phyloP scores from a whole-genome alignment of 2,888 invertebrate species.

The Ectemnius lituratus region DNA sequence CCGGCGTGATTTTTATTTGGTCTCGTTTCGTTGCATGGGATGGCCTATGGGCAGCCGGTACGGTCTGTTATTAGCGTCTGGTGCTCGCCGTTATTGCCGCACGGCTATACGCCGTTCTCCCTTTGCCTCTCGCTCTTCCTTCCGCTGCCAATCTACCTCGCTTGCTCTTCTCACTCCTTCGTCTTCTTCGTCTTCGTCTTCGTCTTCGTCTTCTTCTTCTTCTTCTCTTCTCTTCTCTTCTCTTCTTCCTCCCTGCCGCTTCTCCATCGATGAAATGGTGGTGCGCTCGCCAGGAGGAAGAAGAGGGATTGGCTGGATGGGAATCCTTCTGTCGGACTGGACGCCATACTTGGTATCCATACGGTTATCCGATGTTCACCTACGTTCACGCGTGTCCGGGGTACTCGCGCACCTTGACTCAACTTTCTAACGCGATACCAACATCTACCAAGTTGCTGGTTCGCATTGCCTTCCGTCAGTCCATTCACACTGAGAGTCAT shows the following conservation, averaged over 20 bases:
- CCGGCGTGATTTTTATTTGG: constrained; percentile 75
- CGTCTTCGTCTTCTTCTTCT: constrained; percentile 25
- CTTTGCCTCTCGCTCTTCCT: constrained; percentile 44
- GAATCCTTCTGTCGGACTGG: constrained; percentile 63
- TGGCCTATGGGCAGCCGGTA: constrained; percentile 77
- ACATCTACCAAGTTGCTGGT: too few species aligned
- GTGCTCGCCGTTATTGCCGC: constrained; percentile 77
- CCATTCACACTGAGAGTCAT: constrained; percentile 2
- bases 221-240: constrained; percentile 32
- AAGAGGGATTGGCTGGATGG: constrained; percentile 70
- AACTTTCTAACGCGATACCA: background rate
- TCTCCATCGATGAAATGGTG: constrained; percentile 62
- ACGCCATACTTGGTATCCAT: constrained; percentile 65
- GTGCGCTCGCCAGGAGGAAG: constrained; percentile 57
- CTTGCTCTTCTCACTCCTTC: constrained; percentile 18
- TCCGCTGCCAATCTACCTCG: constrained; percentile 13
- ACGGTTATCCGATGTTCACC: constrained; percentile 26
- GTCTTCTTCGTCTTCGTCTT: constrained; percentile 33
- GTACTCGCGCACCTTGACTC: background rate
- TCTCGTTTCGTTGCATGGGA: constrained; percentile 75
- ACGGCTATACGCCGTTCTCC: constrained; percentile 69
- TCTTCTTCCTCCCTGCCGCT: constrained; percentile 32
- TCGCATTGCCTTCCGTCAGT: too few species aligned
- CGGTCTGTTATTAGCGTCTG: constrained; percentile 78
- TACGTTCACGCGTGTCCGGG: background rate